Conservation (phyloP, 2,888 invertebrate genomes). For the Aphodius sticticus region DNA sequence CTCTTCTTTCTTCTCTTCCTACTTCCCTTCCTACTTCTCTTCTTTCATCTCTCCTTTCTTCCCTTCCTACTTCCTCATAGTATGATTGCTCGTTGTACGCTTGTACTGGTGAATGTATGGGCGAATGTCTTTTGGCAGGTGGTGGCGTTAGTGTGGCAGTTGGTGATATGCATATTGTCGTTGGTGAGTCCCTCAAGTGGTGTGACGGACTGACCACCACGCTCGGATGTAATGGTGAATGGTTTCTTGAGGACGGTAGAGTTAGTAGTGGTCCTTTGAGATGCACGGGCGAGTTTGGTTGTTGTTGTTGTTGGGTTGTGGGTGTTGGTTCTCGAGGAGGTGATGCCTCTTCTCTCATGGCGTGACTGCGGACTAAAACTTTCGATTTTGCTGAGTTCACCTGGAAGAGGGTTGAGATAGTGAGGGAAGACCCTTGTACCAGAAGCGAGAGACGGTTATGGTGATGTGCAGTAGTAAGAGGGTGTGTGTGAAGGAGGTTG, state of each 20-base stretch:
- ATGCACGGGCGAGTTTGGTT: slow-evolving; percentile 43
- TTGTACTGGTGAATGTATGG: too few species aligned
- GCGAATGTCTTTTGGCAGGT: slow-evolving; percentile 40
- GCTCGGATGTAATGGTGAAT: slow-evolving; percentile 44
- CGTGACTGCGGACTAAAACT: slow-evolving; percentile 87
- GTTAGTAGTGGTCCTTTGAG: slow-evolving; percentile 55
- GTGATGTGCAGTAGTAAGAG: neutral
- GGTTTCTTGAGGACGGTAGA: slow-evolving; percentile 51
- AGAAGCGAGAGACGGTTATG: neutral
- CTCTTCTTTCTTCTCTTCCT: neutral
- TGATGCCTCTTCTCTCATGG: slow-evolving; percentile 83
- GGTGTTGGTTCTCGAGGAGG: slow-evolving; percentile 63
- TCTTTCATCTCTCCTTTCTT: neutral
- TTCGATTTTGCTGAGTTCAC: slow-evolving; percentile 76
- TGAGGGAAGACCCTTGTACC: slow-evolving; percentile 16
- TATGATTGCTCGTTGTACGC: too few species aligned
- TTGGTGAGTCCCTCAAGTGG: slow-evolving; percentile 36
- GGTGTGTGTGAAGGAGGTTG: too few species aligned
- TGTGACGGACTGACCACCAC: slow-evolving; percentile 53
- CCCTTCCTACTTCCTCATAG: too few species aligned
- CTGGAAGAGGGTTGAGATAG: slow-evolving; percentile 58
- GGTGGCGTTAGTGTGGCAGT: slow-evolving; percentile 54
- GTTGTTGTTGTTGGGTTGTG: slow-evolving; percentile 45
- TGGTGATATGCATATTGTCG: slow-evolving; percentile 50
- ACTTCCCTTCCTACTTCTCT: too few species aligned